Evolutionary conservation across 2,888 invertebrate species (phyloP).

Genomic region (Physocephala rufipes): DNA sequence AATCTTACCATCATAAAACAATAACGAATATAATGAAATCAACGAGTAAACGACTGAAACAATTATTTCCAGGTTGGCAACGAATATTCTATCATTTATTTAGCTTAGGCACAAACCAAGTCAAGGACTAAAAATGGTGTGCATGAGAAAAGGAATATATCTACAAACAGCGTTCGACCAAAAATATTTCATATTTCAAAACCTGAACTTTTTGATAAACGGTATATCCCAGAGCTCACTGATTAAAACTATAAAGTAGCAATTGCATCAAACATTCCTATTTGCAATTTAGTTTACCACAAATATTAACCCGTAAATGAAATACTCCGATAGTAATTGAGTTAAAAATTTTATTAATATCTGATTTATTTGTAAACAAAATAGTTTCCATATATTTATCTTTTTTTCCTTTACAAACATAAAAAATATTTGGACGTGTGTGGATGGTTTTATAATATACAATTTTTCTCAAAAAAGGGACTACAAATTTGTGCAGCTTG

Average conservation of each 20-base stretch:
- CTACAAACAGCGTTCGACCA: too few species aligned
- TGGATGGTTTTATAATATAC: background rate
- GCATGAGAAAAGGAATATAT: too few species aligned
- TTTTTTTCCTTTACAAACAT: background rate
- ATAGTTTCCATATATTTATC: background rate
- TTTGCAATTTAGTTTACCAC: background rate
- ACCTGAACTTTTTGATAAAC: too few species aligned
- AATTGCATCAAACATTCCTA: background rate
- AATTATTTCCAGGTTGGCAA: too few species aligned
- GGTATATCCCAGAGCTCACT: too few species aligned
- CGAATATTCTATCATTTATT: too few species aligned
- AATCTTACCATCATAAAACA: too few species aligned
- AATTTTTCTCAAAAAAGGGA: background rate
- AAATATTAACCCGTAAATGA: background rate
- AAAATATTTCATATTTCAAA: too few species aligned
- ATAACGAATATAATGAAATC: too few species aligned
- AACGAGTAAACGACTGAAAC: too few species aligned
- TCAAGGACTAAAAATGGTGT: too few species aligned
- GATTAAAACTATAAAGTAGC: background rate
- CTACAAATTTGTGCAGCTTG: constrained; percentile 7
- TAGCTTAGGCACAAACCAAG: too few species aligned
- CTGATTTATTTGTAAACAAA: constrained; percentile 9
- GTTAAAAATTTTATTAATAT: constrained; percentile 6
- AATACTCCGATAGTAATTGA: background rate
- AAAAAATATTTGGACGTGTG: constrained; percentile 11